Conservation (phyloP, 64 coral and sea anemone species). For the Montipora foliosa region DNA sequence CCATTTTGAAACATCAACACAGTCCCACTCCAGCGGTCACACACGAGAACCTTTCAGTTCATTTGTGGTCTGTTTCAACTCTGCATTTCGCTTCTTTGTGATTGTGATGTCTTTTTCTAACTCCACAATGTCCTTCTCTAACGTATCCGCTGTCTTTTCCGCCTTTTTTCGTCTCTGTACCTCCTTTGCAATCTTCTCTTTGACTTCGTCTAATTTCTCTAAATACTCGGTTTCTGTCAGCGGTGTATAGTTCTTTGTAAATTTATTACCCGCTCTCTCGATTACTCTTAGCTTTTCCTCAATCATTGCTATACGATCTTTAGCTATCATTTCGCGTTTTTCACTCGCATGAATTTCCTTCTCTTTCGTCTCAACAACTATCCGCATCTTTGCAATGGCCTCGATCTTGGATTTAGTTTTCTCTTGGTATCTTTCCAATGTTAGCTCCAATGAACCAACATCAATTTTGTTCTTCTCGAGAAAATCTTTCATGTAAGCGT, state of each 20-base stretch:
- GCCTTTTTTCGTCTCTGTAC: neutral
- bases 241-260: conserved; percentile 24
- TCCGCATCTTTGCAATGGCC: conserved; percentile 29
- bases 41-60: conserved; percentile 29
- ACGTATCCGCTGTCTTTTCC: conserved; percentile 30
- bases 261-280: neutral
- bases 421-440: neutral
- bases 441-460: conserved; percentile 1
- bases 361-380: neutral
- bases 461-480: conserved; percentile 43
- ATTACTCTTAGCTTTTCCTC: conserved; percentile 30
- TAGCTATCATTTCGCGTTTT: conserved; percentile 6
- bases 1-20: neutral
- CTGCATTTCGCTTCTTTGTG: neutral
- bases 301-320: neutral
- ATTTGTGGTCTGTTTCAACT: conserved; percentile 27
- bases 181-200: conserved; percentile 18
- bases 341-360: conserved; percentile 3
- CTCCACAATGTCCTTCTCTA: conserved; percentile 23
- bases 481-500: conserved; percentile 23
- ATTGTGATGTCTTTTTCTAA: conserved; percentile 21
- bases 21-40: neutral
- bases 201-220: neutral
- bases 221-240: conserved; percentile 19
- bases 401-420: neutral